Evolutionary conservation across 2,797 vertebrate genomes (phyloP).

Genomic region (Gallirallus australis): DNA sequence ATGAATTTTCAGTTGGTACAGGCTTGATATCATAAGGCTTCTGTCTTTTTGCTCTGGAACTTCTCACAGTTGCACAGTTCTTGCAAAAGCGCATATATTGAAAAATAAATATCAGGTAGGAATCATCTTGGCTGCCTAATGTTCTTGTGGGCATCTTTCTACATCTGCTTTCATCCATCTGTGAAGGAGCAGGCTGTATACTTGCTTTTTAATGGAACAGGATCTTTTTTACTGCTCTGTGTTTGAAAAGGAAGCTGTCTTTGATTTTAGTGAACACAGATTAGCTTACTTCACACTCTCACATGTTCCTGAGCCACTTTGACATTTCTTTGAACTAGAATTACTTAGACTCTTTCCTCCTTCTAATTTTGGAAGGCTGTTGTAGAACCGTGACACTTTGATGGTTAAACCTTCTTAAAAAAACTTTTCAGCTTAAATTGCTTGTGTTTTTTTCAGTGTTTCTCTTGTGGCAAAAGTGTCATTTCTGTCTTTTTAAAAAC

Average conservation of each 20-base stretch:
- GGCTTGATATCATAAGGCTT: background rate
- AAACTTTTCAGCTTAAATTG: background rate
- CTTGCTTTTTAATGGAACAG: background rate
- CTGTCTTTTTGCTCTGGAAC: background rate
- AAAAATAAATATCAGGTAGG: background rate
- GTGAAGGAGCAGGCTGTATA: background rate
- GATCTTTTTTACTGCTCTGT: background rate
- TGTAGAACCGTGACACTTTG: background rate
- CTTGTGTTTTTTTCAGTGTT: background rate
- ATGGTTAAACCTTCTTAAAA: background rate
- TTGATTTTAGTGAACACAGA: background rate
- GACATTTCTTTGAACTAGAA: background rate
- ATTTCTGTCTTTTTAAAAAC: background rate
- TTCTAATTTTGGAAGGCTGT: background rate
- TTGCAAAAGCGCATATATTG: background rate
- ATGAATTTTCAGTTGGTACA: background rate
- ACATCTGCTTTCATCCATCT: rapidly evolving
- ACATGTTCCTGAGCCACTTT: background rate
- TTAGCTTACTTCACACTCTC: background rate
- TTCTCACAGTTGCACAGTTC: background rate
- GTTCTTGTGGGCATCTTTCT: background rate
- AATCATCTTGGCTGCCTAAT: background rate
- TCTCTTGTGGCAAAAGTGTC: background rate
- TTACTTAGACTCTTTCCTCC: background rate
- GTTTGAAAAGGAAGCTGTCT: background rate